Conservation (phyloP, 2,797 vertebrate species). For the Orientallactaga sibirica region DNA sequence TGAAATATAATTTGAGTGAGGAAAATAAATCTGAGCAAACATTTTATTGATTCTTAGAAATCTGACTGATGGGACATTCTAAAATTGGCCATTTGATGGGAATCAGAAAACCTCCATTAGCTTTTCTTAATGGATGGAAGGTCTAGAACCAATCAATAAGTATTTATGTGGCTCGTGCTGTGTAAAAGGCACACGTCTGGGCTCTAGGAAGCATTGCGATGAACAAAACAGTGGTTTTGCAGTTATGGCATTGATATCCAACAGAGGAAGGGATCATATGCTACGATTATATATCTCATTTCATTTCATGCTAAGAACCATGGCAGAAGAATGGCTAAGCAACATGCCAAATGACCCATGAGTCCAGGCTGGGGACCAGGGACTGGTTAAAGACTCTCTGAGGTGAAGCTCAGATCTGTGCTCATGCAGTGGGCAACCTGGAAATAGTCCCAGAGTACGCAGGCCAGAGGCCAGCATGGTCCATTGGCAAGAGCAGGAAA, state of each 20-base stretch:
- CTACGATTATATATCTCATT: not conserved
- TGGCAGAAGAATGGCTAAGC: not conserved
- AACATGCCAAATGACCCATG: not conserved
- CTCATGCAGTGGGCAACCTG: not conserved
- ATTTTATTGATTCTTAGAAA: conserved; percentile 59
- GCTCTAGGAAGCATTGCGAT: not conserved
- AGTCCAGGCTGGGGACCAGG: too few species aligned
- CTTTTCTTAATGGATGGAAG: conserved; percentile 67
- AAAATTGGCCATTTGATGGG: conserved; percentile 41
- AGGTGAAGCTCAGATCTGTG: not conserved
- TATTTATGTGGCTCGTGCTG: not conserved
- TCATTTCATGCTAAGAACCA: not conserved
- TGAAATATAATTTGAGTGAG: conserved; percentile 4
- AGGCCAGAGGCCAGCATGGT: not conserved
- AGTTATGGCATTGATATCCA: not conserved
- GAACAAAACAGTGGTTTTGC: not conserved
- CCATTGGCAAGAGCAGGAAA: fast-evolving
- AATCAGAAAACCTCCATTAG: conserved; percentile 73
- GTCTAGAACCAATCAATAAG: conserved; percentile 40
- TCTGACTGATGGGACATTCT: conserved; percentile 45
- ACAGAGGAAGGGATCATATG: not conserved
- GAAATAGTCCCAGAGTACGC: not conserved
- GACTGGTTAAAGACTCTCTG: not conserved
- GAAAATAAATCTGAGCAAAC: conserved; percentile 4
- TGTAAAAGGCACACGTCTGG: not conserved